Evolutionary conservation across 2,888 invertebrate genomes (phyloP).

Genomic region (Eupithecia tripunctaria): DNA sequence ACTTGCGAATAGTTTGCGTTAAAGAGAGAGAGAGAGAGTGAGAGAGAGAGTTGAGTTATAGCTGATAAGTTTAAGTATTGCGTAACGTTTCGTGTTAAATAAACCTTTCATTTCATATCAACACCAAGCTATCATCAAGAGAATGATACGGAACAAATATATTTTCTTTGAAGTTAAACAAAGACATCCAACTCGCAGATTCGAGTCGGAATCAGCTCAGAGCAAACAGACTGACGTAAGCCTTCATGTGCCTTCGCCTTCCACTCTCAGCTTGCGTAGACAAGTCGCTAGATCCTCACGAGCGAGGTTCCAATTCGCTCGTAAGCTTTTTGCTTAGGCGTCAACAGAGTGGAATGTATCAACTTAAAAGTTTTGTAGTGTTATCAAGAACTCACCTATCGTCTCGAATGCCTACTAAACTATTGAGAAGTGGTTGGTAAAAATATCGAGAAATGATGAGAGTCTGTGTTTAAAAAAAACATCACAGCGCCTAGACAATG

Average conservation of each 20-base stretch:
- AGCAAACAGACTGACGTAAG: slow-evolving; percentile 53
- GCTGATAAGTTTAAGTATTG: no score
- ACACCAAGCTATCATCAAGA: slow-evolving; percentile 22
- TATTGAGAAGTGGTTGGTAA: background rate
- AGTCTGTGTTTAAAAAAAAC: background rate
- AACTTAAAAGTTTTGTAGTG: background rate
- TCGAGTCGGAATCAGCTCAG: slow-evolving; percentile 39
- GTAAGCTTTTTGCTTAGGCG: background rate
- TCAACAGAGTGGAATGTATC: background rate
- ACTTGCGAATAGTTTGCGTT: no score
- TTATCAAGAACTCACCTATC: background rate
- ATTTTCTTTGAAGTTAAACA: slow-evolving; percentile 42
- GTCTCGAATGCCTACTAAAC: background rate
- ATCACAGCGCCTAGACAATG: no score
- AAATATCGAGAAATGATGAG: background rate
- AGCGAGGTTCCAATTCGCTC: background rate
- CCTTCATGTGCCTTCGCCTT: slow-evolving; percentile 48
- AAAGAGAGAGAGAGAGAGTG: no score
- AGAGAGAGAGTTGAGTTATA: no score
- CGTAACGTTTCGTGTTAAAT: background rate
- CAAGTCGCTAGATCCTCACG: background rate
- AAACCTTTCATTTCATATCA: background rate
- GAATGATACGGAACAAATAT: slow-evolving; percentile 31
- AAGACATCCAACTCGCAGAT: slow-evolving; percentile 36
- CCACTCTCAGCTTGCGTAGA: slow-evolving; percentile 13